Conservation (phyloP, 2,113 vertebrate genomes). For the Progne subis region DNA sequence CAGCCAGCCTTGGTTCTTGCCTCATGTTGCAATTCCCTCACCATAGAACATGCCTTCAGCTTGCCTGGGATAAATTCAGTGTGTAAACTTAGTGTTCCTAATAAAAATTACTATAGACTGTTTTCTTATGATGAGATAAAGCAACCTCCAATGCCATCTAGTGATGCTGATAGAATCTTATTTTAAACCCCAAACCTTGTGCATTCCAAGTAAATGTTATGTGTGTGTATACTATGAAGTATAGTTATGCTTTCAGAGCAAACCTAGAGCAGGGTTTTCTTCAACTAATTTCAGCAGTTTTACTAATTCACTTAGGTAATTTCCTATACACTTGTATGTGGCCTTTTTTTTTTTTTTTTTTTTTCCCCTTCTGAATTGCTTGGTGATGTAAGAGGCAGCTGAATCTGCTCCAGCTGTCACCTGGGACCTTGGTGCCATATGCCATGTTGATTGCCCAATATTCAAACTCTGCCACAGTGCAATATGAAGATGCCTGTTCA, state of each 20-base stretch:
- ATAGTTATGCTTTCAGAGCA: neutral
- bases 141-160: constrained; percentile 64
- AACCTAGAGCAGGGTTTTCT: neutral
- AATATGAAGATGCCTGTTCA: neutral
- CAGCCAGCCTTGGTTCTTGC: neutral
- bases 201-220: neutral
- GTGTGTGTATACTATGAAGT: neutral
- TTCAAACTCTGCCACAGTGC: neutral
- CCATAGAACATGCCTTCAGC: neutral
- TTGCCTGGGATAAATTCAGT: neutral
- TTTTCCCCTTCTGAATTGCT: neutral
- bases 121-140: neutral
- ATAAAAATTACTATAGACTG: neutral
- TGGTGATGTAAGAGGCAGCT: neutral
- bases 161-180: constrained; percentile 30
- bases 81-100: neutral
- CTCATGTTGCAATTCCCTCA: neutral
- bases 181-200: neutral
- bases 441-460: neutral
- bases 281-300: neutral
- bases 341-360: neutral
- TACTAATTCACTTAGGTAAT: neutral
- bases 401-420: neutral
- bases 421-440: neutral
- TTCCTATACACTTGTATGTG: neutral